These are phyloP conservation scores for Drosophila nr. perissopoda DNA, from an alignment of 2,888 invertebrate species.

Conservation along the genomic window DNA sequence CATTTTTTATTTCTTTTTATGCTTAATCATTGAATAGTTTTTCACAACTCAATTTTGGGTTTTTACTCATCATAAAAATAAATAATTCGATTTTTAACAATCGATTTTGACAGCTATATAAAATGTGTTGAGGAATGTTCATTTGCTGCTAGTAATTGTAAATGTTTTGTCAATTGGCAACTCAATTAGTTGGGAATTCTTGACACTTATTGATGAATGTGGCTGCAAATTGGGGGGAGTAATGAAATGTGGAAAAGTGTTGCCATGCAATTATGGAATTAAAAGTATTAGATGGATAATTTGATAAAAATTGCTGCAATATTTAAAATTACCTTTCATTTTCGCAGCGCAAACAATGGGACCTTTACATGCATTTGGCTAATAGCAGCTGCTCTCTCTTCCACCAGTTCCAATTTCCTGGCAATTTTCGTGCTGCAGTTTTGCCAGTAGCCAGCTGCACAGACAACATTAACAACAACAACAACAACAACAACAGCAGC, in stretches of 20 bases:
- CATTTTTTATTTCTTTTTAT: neutral
- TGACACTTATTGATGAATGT: neutral
- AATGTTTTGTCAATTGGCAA: neutral
- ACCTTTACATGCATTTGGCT: conserved; percentile 10
- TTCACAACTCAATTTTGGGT: neutral
- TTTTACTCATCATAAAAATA: neutral
- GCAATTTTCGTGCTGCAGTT: conserved; percentile 53
- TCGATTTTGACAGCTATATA: neutral
- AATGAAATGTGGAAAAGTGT: conserved; percentile 7
- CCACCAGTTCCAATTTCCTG: conserved; percentile 54
- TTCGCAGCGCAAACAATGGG: neutral
- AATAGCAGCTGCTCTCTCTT: conserved; percentile 43
- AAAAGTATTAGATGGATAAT: conserved; percentile 2
- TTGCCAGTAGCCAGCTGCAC: conserved; percentile 51
- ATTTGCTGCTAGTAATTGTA: neutral
- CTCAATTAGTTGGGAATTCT: conserved; percentile 10
- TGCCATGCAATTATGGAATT: neutral
- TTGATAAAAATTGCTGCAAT: conserved; percentile 1
- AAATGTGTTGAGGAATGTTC: neutral
- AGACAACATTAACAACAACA: conserved; percentile 8
- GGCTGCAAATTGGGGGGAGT: neutral
- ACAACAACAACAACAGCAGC: conserved; percentile 2
- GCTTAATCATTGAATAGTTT: neutral
- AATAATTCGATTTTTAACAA: neutral
- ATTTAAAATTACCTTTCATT: conserved; percentile 12